These are phyloP conservation scores for Cyclina sinensis DNA, from an alignment of 1,140 invertebrate genomes.

Conservation along the genomic window DNA sequence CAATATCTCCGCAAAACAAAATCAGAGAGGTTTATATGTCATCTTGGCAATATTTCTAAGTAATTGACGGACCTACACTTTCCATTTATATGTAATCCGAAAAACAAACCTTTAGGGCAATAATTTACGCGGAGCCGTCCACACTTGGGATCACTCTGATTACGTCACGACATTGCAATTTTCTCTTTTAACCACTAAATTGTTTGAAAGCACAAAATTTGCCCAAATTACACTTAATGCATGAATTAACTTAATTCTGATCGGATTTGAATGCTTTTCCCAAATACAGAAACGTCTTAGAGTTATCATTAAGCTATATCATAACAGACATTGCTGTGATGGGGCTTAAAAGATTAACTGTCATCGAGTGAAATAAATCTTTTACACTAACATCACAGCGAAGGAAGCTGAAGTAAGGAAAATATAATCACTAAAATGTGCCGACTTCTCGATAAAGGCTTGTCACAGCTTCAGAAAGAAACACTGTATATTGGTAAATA, in stretches of 20 bases:
- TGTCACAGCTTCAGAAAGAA: background rate
- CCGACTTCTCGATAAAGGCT: conserved; percentile 5
- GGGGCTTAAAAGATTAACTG: conserved; percentile 71
- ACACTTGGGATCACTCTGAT: conserved; percentile 64
- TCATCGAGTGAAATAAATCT: conserved; percentile 61
- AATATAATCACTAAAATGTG: conserved; percentile 22
- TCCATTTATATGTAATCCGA: conserved; percentile 62
- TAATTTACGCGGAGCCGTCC: conserved; percentile 43
- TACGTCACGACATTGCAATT: conserved; percentile 63
- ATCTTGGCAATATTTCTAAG: conserved; percentile 25
- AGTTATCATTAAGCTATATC: conserved; percentile 52
- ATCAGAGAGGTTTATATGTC: conserved; percentile 31
- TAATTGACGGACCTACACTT: conserved; percentile 48
- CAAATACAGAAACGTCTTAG: conserved; percentile 38
- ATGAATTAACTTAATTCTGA: conserved; percentile 69
- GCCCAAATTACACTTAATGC: conserved; percentile 65
- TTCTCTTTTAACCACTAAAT: conserved; percentile 68
- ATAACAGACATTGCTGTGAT: conserved; percentile 51
- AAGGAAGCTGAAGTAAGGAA: background rate
- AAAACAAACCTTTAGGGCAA: conserved; percentile 53
- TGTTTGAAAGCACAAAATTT: conserved; percentile 69
- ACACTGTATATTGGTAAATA: background rate
- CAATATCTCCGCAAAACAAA: conserved; percentile 13
- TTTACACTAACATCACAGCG: conserved; percentile 27
- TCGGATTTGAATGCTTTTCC: conserved; percentile 22